A percentile compares a stretch with the other conserved stretches of the same genome.
Conservation (phyloP, 2,888 invertebrate genomes). For the Hydroisotoma schaefferi region DNA sequence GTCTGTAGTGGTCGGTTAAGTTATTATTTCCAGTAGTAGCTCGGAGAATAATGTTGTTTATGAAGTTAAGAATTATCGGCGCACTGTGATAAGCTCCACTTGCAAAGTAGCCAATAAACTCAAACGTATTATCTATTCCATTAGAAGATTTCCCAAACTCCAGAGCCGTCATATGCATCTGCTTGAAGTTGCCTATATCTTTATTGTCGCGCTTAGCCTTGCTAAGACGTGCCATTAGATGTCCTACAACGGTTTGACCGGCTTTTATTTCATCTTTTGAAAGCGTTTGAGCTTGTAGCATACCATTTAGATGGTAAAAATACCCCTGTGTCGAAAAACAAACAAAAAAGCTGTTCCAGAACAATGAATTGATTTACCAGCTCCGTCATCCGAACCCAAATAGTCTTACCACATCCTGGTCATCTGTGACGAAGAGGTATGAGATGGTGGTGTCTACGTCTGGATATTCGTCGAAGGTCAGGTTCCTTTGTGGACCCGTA, state of each 20-base stretch:
- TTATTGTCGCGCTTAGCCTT: not conserved
- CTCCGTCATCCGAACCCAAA: no score
- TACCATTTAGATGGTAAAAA: no score
- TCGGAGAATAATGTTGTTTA: constrained; percentile 30
- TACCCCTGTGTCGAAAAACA: no score
- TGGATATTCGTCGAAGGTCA: constrained; percentile 13
- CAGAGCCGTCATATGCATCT: constrained; percentile 33
- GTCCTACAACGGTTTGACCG: no score
- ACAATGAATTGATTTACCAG: no score
- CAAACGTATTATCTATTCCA: not conserved
- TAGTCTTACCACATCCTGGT: no score
- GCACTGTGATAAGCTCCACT: constrained; percentile 37
- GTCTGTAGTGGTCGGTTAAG: not conserved
- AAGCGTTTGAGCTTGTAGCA: no score
- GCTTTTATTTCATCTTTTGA: no score
- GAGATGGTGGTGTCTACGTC: no score
- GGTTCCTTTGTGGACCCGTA: constrained; percentile 9
- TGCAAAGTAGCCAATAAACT: constrained; percentile 34
- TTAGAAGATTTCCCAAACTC: constrained; percentile 23
- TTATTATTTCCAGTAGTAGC: constrained; percentile 12
- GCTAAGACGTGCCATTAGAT: no score
- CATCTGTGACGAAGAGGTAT: no score
- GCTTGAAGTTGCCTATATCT: constrained; percentile 13
- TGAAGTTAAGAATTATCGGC: constrained; percentile 26
- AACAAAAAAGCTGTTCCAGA: no score